These are phyloP conservation scores for Protaetia brevitarsis DNA, from an alignment of 1,140 invertebrate species.

Conservation along the genomic window DNA sequence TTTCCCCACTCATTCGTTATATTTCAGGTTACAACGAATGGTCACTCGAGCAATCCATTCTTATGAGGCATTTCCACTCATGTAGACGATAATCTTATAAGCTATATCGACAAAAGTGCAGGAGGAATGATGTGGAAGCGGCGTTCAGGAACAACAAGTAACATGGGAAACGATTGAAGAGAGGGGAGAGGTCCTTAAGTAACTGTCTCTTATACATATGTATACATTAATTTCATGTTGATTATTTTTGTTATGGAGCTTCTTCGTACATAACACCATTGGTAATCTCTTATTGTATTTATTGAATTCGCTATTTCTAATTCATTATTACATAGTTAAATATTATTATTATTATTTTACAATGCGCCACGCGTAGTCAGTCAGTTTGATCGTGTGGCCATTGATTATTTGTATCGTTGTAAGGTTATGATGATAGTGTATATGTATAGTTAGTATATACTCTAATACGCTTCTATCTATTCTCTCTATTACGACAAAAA, in stretches of 20 bases:
- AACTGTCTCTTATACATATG: neutral
- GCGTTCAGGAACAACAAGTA: neutral
- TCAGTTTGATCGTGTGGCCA: neutral
- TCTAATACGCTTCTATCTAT: conserved; percentile 17
- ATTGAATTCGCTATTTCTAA: conserved; percentile 15
- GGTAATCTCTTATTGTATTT: conserved; percentile 23
- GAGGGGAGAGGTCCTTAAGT: neutral
- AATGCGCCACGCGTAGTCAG: neutral
- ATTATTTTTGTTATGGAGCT: conserved; percentile 14
- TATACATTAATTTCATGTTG: conserved; percentile 6
- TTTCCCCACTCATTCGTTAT: conserved; percentile 31
- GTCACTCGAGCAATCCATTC: conserved; percentile 46
- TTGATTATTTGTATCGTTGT: conserved; percentile 1
- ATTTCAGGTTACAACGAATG: conserved; percentile 37
- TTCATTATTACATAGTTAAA: conserved; percentile 7
- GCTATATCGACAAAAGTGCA: neutral
- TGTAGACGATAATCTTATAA: neutral
- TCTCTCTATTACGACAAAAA: conserved; percentile 14
- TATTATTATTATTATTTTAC: conserved; percentile 15
- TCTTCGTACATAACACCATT: conserved; percentile 22
- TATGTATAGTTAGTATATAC: conserved; percentile 14
- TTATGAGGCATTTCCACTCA: conserved; percentile 42
- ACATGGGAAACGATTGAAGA: neutral
- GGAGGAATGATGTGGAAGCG: neutral
- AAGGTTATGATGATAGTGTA: conserved; percentile 4